Percentiles rank a stretch among this genome's conserved stretches.
These are phyloP conservation scores for Apotomis capreana DNA, from an alignment of 2,888 invertebrate species.

Conservation along the genomic window DNA sequence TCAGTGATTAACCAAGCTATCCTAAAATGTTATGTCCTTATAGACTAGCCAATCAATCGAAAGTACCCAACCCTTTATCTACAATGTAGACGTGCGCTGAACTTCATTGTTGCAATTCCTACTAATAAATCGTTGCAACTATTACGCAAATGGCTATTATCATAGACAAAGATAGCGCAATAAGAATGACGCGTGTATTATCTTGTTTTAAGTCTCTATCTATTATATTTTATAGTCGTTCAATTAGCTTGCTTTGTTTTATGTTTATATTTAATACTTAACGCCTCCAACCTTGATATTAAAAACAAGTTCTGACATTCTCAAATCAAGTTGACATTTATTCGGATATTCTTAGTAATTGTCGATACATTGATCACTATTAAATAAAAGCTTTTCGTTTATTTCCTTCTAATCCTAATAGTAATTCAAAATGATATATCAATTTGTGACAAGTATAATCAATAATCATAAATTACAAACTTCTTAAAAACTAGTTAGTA, in stretches of 20 bases:
- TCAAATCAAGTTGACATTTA: constrained; percentile 60
- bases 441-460: no score
- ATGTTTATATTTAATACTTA: constrained; percentile 62
- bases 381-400: no score
- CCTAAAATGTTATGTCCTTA: background rate
- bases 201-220: constrained; percentile 8
- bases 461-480: no score
- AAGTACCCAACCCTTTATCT: constrained; percentile 17
- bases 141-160: constrained; percentile 34
- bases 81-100: constrained; percentile 19
- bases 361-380: background rate
- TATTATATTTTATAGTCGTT: constrained; percentile 16
- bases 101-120: constrained; percentile 32
- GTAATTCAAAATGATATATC: no score
- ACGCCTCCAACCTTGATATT: constrained; percentile 67
- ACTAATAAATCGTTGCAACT: constrained; percentile 32
- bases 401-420: no score
- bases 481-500: no score
- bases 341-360: constrained; percentile 10
- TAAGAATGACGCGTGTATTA: constrained; percentile 26
- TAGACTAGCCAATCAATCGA: background rate
- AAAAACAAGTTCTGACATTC: constrained; percentile 74
- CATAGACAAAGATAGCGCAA: constrained; percentile 32
- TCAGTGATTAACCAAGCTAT: background rate
- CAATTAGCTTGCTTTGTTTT: constrained; percentile 51